Base-by-base conservation (phyloP, 2,797 vertebrate genomes). In the Micropoecilia bifurca region DNA sequence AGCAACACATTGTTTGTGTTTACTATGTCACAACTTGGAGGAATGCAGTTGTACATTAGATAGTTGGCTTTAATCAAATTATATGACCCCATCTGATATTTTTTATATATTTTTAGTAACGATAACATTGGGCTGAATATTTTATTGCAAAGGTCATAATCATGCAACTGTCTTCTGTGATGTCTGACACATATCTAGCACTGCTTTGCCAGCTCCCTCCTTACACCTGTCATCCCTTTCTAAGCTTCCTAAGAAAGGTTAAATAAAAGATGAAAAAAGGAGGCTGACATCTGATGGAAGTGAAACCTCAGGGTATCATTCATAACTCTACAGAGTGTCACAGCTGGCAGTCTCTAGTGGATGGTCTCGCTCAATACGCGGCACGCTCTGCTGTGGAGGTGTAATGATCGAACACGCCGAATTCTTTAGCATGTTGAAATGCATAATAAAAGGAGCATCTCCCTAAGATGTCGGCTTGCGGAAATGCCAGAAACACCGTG, bases 251-350 rank as follows among this genome's bases (percentile, higher is more conserved):
- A 50, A 66, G 36, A 28, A 48, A 81, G 45, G 76, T 50, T 50
- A 63, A 77, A 87, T 86, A 88, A 84, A 87, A 89, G 81, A 84
- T 86, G 81, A 90, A 91, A 82, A 83, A 61, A 5, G 55, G 68
- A 76, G 83, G 81, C 80, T 76, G 83, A 80, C 76, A 50, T 84
- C 28, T 88, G 78, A 84, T 69, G 73, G 83, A 86, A 78, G 71
- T 81, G 22, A 79, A 68, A 74, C 85, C 83, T 86, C 71, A 59
- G 74, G 68, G 76, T 66, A 36, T 84, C 78, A 82, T 81, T 85
- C 73, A 82, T 84, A 48, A 66, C 72, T 80, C 78, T 18, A 55
- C 46, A 77, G 71, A 77, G 68, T 46, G 47, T 61, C n/a, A 16
- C 80, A 88, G 79, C 85, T 83, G 76, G 83, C 50, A 83, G 66